Base-by-base conservation (phyloP, 2,888 invertebrate species). In the Acrobasis repandana region DNA sequence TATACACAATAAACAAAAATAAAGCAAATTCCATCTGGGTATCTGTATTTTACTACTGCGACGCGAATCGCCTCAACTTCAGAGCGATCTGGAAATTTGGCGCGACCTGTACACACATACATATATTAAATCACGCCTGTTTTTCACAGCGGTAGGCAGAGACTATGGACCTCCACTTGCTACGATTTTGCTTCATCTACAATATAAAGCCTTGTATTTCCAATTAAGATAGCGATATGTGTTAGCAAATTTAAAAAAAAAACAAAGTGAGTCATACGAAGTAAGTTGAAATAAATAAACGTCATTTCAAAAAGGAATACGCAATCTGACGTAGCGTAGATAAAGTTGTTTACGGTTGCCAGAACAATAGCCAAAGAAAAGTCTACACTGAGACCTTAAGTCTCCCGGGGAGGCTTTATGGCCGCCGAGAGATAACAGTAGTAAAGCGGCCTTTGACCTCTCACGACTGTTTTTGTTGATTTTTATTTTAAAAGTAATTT, bases 351-450 rank as follows among this genome's bases (percentile, higher is more conserved):
- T 75, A 74, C 70, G 67, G 67, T 74, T 70, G 65, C 71, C 62
- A 65, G 62, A 65, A 73, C 68, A 76, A 77, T 79, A 76, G 70
- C 67, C 74, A 71, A 71, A 72, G 61, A 65, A 70, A 73, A 73
- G 73, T 72, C 73, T 70, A 65, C 69, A 69, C 61, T 72, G 72
- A 78, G 71, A 72, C 72, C 59, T 65, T 38, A 52, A 46, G 49
- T 34, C 66, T 73, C 74, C 69, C 61, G 62, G 63, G 61, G 72
- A 33, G 28, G n/a, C 69, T 72, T 79, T 80, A 78, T 72, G 75
- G 66, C 62, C 71, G 67, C 69, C 67, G 65, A 62, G 62, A 73
- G 78, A 77, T 77, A 75, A 71, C 71, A 60, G 67, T 59, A 60
- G 63, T 74, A 74, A 74, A 76, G 69, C 68, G 71, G 73, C 38